Conservation (phyloP, 2,113 vertebrate genomes). For the Platysternon megacephalum region DNA sequence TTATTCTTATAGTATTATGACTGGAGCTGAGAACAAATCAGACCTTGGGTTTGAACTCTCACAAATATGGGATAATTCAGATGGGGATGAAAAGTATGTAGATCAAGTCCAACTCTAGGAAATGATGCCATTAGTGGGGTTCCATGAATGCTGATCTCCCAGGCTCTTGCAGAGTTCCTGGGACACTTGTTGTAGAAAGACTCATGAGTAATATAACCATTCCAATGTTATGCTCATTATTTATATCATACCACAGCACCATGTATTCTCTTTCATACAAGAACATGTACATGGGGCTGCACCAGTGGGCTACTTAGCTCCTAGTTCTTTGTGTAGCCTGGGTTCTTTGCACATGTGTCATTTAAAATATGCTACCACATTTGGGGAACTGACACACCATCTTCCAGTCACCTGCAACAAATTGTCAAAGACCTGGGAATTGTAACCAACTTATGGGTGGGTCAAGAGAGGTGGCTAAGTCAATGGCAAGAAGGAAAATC, state of each 20-base stretch:
- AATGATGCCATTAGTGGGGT: not conserved
- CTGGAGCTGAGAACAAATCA: not conserved
- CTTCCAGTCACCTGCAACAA: too few species aligned
- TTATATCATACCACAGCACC: not conserved
- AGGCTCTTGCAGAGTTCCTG: not conserved
- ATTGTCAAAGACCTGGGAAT: too few species aligned
- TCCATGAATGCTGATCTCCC: not conserved
- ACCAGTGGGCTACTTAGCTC: too few species aligned
- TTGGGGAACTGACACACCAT: too few species aligned
- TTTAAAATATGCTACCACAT: too few species aligned
- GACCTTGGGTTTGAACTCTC: not conserved
- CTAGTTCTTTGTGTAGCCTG: too few species aligned
- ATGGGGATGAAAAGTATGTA: not conserved
- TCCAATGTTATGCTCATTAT: not conserved
- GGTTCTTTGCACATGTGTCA: too few species aligned
- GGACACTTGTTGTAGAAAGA: not conserved
- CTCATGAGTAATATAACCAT: not conserved
- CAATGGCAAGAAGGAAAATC: too few species aligned
- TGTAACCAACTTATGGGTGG: too few species aligned
- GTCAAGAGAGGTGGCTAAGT: too few species aligned
- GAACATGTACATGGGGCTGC: too few species aligned
- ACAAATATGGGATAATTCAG: constrained; percentile 35
- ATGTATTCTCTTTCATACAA: not conserved
- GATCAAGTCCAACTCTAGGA: constrained; percentile 5
- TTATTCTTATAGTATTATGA: constrained; percentile 13